Evolutionary conservation across 2,888 invertebrate genomes (phyloP), one percentile per base, ranked within the genome.

Genomic region (Tenthredo mesomela): DNA sequence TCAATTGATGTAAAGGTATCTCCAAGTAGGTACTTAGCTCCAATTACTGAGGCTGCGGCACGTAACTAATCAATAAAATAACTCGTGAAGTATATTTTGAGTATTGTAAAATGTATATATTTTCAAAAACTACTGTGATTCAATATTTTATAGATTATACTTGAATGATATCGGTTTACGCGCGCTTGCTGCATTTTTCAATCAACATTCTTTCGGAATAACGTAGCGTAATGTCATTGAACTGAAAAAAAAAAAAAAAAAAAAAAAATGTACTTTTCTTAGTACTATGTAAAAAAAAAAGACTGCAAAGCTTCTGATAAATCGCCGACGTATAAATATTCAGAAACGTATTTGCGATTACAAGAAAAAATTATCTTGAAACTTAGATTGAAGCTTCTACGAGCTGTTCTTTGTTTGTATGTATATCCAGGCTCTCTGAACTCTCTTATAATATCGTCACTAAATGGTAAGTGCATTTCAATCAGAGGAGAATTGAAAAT

Each of bases 401-500:
- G 33, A 33, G 77, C 54, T 50, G 15, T n/a, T 77, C n/a, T 33
- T 73, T 43, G 0, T 78, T 47, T 50, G 21, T 61, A 61, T 61
- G 33, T 33, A 80, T 80, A 40, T 80, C 80, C 80, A 80, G 37
- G 40, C 58, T 80, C 37, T 61, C 29, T 77, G 54, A 37, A 37
- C 61, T 25, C 12, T 61, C 21, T 61, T 33, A 37, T 21, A 61
- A 61, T 80, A 80, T 77, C 29, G 9, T 47, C 33, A 54, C 10
- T 25, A 33, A 40, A 61, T 61, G 40, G 58, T 80, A 40, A 6
- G 40, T 80, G 10, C 40, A 80, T 80, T 61, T 80, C 33, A 33
- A 80, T 29, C 80, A 80, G 37, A 80, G 33, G 58, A 80, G 40
- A 61, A 61, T 58, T 61, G n/a, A n/a, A 80, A 80, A 58, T 40